Evolutionary conservation across 2,888 invertebrate species (phyloP).

Genomic region (Dicyrtomina minuta): DNA sequence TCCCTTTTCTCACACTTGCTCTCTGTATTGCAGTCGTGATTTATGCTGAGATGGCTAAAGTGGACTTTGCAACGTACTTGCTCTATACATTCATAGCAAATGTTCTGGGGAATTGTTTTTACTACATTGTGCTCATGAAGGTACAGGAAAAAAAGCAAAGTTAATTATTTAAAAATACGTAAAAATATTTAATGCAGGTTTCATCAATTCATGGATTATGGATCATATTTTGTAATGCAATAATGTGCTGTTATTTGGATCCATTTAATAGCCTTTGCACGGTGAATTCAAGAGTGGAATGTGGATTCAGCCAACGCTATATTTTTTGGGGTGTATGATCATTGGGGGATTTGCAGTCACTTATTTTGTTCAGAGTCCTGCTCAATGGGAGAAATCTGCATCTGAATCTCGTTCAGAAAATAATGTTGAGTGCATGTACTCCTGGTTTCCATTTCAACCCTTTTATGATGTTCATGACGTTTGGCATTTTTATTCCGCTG

Average conservation of each 20-base stretch:
- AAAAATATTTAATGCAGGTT: background rate
- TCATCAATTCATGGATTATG: slow-evolving; percentile 16
- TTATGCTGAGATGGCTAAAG: slow-evolving; percentile 39
- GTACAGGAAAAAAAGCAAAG: slow-evolving; percentile 57
- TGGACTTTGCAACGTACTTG: slow-evolving; percentile 77
- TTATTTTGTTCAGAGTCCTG: slow-evolving; percentile 46
- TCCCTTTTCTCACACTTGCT: slow-evolving; percentile 41
- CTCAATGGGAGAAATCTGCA: slow-evolving; percentile 49
- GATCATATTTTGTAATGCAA: background rate
- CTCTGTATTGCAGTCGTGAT: slow-evolving; percentile 45
- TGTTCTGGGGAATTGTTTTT: slow-evolving; percentile 74
- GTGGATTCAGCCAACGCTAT: slow-evolving; percentile 50
- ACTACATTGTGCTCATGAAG: slow-evolving; percentile 79
- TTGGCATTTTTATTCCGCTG: slow-evolving; percentile 61
- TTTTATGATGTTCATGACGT: slow-evolving; percentile 41
- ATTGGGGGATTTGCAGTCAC: slow-evolving; percentile 46
- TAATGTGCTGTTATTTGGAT: background rate
- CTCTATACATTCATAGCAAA: slow-evolving; percentile 79
- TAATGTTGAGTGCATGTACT: slow-evolving; percentile 45
- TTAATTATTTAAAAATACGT: background rate
- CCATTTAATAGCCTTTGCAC: slow-evolving; percentile 42
- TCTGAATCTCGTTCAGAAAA: slow-evolving; percentile 43
- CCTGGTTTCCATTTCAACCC: slow-evolving; percentile 49
- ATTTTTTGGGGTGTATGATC: slow-evolving; percentile 41
- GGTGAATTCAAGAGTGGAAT: slow-evolving; percentile 50